Evolutionary conservation across 2,888 invertebrate species (phyloP), one percentile per base, ranked within the genome.

Genomic region (Hipparchia sbordonii): DNA sequence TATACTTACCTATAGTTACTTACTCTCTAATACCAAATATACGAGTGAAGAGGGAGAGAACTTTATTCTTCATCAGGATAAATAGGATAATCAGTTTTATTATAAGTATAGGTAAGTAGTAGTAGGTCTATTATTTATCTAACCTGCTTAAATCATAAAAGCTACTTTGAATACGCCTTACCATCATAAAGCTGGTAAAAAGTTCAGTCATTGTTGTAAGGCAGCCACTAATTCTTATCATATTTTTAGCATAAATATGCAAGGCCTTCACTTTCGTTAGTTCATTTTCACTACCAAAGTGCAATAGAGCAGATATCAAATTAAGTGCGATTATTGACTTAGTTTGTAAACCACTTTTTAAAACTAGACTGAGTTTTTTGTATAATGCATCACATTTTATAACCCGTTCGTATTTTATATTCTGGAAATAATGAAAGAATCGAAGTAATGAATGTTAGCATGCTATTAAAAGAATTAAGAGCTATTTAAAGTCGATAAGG

Each of bases 181-280:
- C 92, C 87, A 90, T 82, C 86, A 89, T 90, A 61, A 81, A 77
- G 70, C 79, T 82, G 52, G 80, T 80, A 74, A 92, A 91, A 57
- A 90, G 79, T 70, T 88, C 82, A 54, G 82, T 81, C 86, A 93
- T 87, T 9, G 81, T 79, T 12, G 84, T 80, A 60, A 94, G 79
- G 75, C 92, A 91, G 6, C 93, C 93, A 77, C 89, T 92, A 63
- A 78, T 80, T 77, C 90, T 82, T 2, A 91, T 81, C 85, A 86
- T 86, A 70, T 88, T 88, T 73, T 84, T 87, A 2, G 89, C 88
- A 74, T 86, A 84, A 6, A 81, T 75, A 6, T 82, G 78, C 70
- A 88, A 78, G 9, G 81, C 78, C 59, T 75, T 80, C 52, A 72
- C 82, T 33, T 76, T 79, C 9, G 80, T 79, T 0, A 73, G 76